Evolutionary conservation across 2,888 invertebrate genomes (phyloP), one percentile per base, ranked within the genome.

Genomic region (Acanthosepion esculentum): DNA sequence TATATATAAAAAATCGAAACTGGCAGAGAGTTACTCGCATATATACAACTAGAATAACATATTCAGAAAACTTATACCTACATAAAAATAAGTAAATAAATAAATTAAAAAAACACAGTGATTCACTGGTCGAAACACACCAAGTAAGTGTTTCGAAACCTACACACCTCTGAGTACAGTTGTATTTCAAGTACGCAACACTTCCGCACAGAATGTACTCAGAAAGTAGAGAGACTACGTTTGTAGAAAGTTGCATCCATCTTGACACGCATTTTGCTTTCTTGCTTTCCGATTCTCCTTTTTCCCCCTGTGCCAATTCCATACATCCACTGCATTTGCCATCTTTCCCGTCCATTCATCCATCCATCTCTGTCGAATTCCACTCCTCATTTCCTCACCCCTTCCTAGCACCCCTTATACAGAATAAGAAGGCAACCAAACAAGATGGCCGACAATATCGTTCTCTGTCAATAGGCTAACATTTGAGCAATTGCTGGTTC

Each of bases 341-440:
- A 78, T 78, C 78, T 78, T 78, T 33, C 78, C 78, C 29, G n/a
- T 78, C 78, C n/a, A 12, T 78, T 18, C n/a, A 33, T 78, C 78
- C 78, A 78, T 78, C 78, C 78, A 78, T 78, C 78, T 78, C 78
- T 78, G 78, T 78, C 78, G 78, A 78, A n/a, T 78, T 78, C 78
- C 29, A 78, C 78, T 78, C 78, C 78, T 78, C 78, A 18, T 78
- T n/a, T 78, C 78, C 4, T 15, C 78, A 33, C 20, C 78, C 78
- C n/a, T 78, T 78, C 78, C 78, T n/a, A 78, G 15, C 78, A n/a
- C 1, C 78, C 78, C 78, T n/a, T n/a, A 33, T 15, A n/a, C 23
- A 26, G 64, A 64, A 26, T 23, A 8, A 26, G 64, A 64, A 64
- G 29, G 26, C 53, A 64, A 78, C n/a, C 18, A 78, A 78, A 78